Percentiles rank a stretch among this genome's conserved stretches.
These are phyloP conservation scores for Clunio marinus DNA, from an alignment of 2,888 invertebrate genomes.

Conservation along the genomic window DNA sequence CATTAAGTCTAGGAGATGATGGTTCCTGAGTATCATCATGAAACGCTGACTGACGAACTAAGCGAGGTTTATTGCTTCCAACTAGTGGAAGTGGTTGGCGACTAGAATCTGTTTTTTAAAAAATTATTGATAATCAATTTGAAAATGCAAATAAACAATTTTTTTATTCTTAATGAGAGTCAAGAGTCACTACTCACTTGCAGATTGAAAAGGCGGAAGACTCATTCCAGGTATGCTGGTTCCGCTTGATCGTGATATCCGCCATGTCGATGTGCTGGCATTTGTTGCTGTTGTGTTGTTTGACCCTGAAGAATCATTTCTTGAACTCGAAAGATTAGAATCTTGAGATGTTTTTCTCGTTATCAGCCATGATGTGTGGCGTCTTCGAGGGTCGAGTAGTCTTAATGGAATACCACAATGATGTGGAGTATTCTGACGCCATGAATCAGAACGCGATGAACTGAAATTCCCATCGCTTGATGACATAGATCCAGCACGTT, in stretches of 20 bases:
- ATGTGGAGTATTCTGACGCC: conserved; percentile 68
- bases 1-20: conserved; percentile 53
- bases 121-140: conserved; percentile 7
- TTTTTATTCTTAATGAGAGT: not conserved
- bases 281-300: conserved; percentile 82
- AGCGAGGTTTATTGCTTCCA: conserved; percentile 62
- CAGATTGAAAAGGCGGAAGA: conserved; percentile 52
- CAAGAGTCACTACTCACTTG: conserved; percentile 7
- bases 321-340: conserved; percentile 82
- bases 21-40: conserved; percentile 64
- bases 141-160: not conserved
- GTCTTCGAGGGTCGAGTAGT: conserved; percentile 68
- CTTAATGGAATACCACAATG: conserved; percentile 72
- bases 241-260: conserved; percentile 79
- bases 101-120: conserved; percentile 42
- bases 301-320: conserved; percentile 88
- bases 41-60: conserved; percentile 76
- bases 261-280: conserved; percentile 85
- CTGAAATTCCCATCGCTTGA: conserved; percentile 82
- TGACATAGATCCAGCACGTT: conserved; percentile 76
- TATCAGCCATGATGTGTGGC: conserved; percentile 83
- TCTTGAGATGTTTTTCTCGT: conserved; percentile 91
- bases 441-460: conserved; percentile 81
- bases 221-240: conserved; percentile 52
- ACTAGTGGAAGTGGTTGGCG: conserved; percentile 40